Base-by-base conservation (phyloP, 2,888 invertebrate species). In the Tachina lurida region DNA sequence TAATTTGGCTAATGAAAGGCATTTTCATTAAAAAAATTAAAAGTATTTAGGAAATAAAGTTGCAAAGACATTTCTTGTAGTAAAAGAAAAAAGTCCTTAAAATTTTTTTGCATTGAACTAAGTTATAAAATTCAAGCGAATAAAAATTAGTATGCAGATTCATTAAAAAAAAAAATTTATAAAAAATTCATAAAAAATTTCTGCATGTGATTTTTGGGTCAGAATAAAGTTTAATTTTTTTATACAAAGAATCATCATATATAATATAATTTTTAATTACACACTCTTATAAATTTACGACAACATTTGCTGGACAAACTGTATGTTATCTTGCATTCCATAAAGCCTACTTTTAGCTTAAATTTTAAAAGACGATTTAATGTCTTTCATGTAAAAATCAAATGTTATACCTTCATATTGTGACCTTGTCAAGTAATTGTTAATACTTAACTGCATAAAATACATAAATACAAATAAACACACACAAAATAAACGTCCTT, bases 361-460 rank as follows among this genome's bases (percentile, higher is more conserved):
- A 62, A 63, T 41, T 52, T 47, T n/a, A n/a, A 45, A 73, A 9
- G 1, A 39, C 22, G n/a, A 19, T n/a, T n/a, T 43, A 74, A 63
- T 54, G 74, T 63, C 54, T 75, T 19, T 19, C 49, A 49, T 49
- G 43, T 10, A 75, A 67, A 77, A 39, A 8, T 45, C 0, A 10
- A 43, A 41, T 10, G 45, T 56, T 67, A 8, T 47, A 19, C 10
- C n/a, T 8, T 2, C 63, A 12, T 13, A 19, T 39, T 22, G 10
- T 75, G 74, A 75, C 81, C 81, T 81, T 81, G 81, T 75, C 65
- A 65, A 65, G 13, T 39, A 67, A 67, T 74, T 71, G 71, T 67
- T 81, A 60, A 19, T 17, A 60, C 1, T 39, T 56, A 45, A 4
- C 7, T 22, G 1, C 4, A 47, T 9, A 60, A 39, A 13, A 5